Percentiles rank a stretch among this genome's conserved stretches.
phyloP scores from a whole-genome alignment of 2,888 invertebrate species.

The Eupithecia subfuscata region DNA sequence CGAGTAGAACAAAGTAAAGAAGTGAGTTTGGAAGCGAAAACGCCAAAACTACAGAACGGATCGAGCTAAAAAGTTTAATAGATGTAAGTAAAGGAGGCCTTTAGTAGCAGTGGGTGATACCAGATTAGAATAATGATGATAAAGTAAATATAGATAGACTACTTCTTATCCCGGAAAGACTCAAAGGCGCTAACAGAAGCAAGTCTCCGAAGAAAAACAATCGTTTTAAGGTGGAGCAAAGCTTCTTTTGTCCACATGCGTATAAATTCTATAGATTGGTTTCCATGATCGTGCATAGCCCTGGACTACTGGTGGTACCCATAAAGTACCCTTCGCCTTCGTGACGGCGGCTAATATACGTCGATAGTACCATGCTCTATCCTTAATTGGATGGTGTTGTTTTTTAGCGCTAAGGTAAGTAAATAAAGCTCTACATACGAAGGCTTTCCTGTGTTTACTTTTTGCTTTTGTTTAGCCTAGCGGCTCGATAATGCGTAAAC shows the following conservation, averaged over 20 bases:
- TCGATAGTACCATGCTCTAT: slow-evolving; percentile 57
- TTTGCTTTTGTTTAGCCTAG: background rate
- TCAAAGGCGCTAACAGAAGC: background rate
- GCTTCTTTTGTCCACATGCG: background rate
- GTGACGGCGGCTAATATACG: slow-evolving; percentile 59
- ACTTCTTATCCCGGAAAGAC: background rate
- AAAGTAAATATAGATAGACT: no score
- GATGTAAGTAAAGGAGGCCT: background rate
- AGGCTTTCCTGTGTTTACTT: background rate
- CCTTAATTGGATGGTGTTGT: slow-evolving; percentile 61
- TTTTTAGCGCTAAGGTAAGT: slow-evolving; percentile 7
- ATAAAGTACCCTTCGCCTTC: slow-evolving; percentile 50
- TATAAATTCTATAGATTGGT: background rate
- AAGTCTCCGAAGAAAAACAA: background rate
- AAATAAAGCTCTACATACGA: slow-evolving; percentile 5
- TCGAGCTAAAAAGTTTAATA: background rate
- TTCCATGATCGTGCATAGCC: slow-evolving; percentile 20
- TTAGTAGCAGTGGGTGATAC: no score
- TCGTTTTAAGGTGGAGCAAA: background rate
- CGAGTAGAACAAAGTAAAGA: no score
- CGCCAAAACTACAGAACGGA: no score
- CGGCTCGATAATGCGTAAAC: background rate
- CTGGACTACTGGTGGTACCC: slow-evolving; percentile 46
- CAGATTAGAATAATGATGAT: no score
- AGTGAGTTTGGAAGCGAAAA: no score